Percentiles rank a stretch among this genome's conserved stretches.
Evolutionary conservation across 2,113 vertebrate species (phyloP).

Genomic region (Sakesphorus luctuosus): DNA sequence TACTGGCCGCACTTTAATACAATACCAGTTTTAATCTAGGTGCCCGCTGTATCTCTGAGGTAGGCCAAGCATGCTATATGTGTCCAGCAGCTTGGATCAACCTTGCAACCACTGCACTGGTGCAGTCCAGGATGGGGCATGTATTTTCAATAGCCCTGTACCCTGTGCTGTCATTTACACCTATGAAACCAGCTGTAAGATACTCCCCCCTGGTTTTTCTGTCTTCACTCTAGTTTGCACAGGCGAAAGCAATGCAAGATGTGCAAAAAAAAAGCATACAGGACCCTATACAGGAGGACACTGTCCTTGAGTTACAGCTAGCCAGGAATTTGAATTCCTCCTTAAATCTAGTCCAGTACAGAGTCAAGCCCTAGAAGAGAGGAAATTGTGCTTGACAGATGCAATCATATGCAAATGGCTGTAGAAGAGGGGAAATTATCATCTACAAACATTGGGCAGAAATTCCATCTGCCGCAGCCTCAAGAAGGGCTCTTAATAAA

Average conservation of each 20-base stretch:
- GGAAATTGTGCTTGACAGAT: slow-evolving; percentile 79
- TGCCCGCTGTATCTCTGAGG: not conserved
- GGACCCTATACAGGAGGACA: not conserved
- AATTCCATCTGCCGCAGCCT: slow-evolving; percentile 92
- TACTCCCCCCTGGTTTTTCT: not conserved
- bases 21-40: not conserved
- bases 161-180: not conserved
- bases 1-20: not conserved
- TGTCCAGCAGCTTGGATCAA: not conserved
- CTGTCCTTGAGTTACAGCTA: slow-evolving; percentile 19
- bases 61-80: not conserved
- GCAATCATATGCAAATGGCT: slow-evolving; percentile 91
- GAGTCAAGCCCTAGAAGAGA: slow-evolving; percentile 68
- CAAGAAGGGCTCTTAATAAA: slow-evolving; percentile 91
- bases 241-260: not conserved
- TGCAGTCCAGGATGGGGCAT: not conserved
- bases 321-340: slow-evolving; percentile 63
- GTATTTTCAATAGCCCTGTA: not conserved
- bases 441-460: slow-evolving; percentile 91
- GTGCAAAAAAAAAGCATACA: not conserved
- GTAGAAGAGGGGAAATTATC: slow-evolving; percentile 91
- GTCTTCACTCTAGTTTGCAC: not conserved
- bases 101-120: not conserved
- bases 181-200: not conserved
- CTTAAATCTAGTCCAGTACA: slow-evolving; percentile 65